Base-by-base conservation (phyloP, 2,113 vertebrate species). In the Heterocephalus glaber region DNA sequence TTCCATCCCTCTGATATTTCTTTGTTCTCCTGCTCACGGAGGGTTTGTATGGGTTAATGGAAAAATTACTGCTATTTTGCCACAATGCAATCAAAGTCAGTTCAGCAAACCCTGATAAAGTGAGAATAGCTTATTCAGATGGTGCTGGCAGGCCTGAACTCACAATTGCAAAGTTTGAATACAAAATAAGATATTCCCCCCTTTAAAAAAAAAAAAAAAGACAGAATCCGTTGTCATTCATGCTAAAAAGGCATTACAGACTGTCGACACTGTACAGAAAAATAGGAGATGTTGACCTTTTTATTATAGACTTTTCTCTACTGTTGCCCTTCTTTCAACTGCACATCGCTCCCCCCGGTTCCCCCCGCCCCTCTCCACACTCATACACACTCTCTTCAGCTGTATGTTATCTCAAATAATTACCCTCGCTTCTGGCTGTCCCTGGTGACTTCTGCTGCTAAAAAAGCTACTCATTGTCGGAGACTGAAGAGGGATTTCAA, bases 391-490 rank as follows among this genome's bases (percentile, higher is more conserved):
- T 61, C 98, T 98, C 98, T 98, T 99, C 99, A 98, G 98, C 98
- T 99, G 98, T 98, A 90, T 99, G 99, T 99, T 99, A 99, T 99
- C 99, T 99, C 99, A 99, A 99, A 99, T 99, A 99, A 99, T 99
- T 99, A 99, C 99, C 99, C 99, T 98, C 97, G 99, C 99, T 99
- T 99, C 99, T 99, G 99, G 98, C 99, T 98, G 98, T 99, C 99
- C 99, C 99, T 96, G 90, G 99, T 98, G 99, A 98, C 98, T 98
- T 98, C 98, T 98, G 98, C 98, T 98, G 98, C 98, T 98, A 98
- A 98, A 99, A 98, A 99, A 99, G 98, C 98, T 99, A 98, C 98
- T 98, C 98, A 98, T 99, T 99, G 99, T 98, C 98, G 98, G 98
- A 98, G 98, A 98, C 98, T 98, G 98, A 98, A 98, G 98, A 98